Percentiles rank a stretch among this genome's conserved stretches.
Conservation (phyloP, 2,888 invertebrate species). For the Hartigia nigra region DNA sequence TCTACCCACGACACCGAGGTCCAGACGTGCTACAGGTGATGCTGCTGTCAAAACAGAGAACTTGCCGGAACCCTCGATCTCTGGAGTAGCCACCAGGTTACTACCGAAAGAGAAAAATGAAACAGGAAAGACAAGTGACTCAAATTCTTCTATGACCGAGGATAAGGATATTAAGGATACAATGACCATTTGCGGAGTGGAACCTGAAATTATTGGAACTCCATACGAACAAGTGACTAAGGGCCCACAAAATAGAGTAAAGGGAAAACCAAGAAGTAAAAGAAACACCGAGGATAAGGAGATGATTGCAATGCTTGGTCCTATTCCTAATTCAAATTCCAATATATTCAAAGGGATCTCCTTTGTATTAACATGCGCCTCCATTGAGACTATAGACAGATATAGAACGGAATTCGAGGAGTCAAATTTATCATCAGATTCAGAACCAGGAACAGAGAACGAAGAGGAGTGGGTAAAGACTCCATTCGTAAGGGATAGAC, state of each 20-base stretch:
- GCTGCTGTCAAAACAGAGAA: conserved; percentile 8
- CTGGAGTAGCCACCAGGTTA: conserved; percentile 35
- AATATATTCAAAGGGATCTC: conserved; percentile 69
- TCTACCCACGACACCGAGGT: conserved; percentile 27
- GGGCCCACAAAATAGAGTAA: conserved; percentile 59
- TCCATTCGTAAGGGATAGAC: conserved; percentile 70
- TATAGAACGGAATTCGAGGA: conserved; percentile 54
- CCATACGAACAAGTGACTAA: conserved; percentile 41
- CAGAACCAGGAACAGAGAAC: conserved; percentile 68
- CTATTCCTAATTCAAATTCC: conserved; percentile 67
- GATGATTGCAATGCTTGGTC: conserved; percentile 68
- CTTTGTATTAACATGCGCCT: conserved; percentile 72
- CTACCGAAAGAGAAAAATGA: not conserved
- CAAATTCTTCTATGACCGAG: conserved; percentile 37
- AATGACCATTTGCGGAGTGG: conserved; percentile 40
- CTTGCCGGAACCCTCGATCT: conserved; percentile 44
- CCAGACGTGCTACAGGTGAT: conserved; percentile 10
- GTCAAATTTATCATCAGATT: conserved; percentile 61
- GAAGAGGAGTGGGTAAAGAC: conserved; percentile 69
- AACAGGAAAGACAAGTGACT: conserved; percentile 41
- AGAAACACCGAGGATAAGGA: conserved; percentile 69
- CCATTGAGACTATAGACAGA: conserved; percentile 55
- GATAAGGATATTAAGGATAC: conserved; percentile 18
- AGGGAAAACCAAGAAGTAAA: conserved; percentile 69
- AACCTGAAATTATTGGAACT: conserved; percentile 50